Evolutionary conservation across 1,140 invertebrate genomes (phyloP), one percentile per base, ranked within the genome.

Genomic region (Wasmannia auropunctata): DNA sequence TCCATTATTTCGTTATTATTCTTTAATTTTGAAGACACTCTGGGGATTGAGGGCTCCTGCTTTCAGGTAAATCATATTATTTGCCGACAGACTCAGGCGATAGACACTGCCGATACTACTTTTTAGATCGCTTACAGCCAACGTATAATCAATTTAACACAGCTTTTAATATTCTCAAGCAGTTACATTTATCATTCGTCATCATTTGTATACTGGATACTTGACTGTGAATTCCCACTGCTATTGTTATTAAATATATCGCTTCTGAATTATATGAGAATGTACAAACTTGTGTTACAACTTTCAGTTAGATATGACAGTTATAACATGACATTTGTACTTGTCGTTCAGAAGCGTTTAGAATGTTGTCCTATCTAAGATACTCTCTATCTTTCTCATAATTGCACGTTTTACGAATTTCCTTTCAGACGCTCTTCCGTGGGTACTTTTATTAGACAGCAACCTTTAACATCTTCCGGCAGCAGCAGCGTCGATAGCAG

Each of bases 351-450:
- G 40, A 83, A 58, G 40, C 54, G 16, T 72, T 58, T 72, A 49
- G 37, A 83, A 83, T 58, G 67, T 58, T 83, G 40, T 72, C 69
- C 43, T 19, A 72, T 1, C n/a, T 19, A 22, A 28, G 25, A 81
- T 31, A 58, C 0, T 40, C 19, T 40, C 25, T 65, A n/a, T 80
- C 16, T 79, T 19, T 79, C 6, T 60, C 58, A 43, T 14, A 72
- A 43, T 19, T 8, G 25, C 1, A 22, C 46, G 22, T 58, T 74
- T 58, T 7, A 58, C 10, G 8, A 43, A 85, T 92, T 91, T 93
- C 87, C 87, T 95, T 96, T 54, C 95, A 98, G 97, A 91, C 96
- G 97, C 85, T 98, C 97, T 51, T 98, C 97, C 28, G 96, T 98
- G 76, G 97, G 97, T 86, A 97, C 97, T 7, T 97, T 97, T 91